Conservation (phyloP, 2,888 invertebrate genomes). For the Drosophila meridionalis region DNA sequence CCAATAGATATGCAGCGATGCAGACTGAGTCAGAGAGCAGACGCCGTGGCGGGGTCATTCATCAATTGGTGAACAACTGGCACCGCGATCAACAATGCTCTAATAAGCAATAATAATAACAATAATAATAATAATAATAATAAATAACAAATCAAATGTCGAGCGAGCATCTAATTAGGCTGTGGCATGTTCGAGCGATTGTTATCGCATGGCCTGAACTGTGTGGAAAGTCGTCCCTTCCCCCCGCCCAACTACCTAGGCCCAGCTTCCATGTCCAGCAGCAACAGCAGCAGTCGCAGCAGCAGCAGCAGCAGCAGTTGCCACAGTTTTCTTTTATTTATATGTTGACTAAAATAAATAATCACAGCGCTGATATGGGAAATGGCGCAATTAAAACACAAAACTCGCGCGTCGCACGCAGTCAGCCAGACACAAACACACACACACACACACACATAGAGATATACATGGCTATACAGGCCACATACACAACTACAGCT, state of each 20-base stretch:
- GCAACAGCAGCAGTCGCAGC: slow-evolving; percentile 11
- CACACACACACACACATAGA: slow-evolving; percentile 20
- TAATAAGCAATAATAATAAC: slow-evolving; percentile 34
- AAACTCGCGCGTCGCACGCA: slow-evolving; percentile 44
- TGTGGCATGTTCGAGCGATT: slow-evolving; percentile 34
- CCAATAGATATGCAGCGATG: slow-evolving; percentile 44
- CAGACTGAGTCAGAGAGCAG: slow-evolving; percentile 32
- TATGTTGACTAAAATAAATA: slow-evolving; percentile 75
- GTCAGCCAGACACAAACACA: slow-evolving; percentile 16
- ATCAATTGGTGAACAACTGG: slow-evolving; percentile 61
- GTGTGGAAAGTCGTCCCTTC: slow-evolving; percentile 6
- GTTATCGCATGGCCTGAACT: slow-evolving; percentile 23
- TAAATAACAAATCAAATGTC: slow-evolving; percentile 71
- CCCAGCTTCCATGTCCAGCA: slow-evolving; percentile 13
- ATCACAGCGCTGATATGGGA: slow-evolving; percentile 77
- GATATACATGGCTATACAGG: slow-evolving; percentile 6
- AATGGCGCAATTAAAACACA: slow-evolving; percentile 75
- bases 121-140: slow-evolving; percentile 27
- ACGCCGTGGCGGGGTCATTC: slow-evolving; percentile 62
- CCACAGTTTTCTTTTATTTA: slow-evolving; percentile 52
- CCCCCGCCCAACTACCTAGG: slow-evolving; percentile 4
- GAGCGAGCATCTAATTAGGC: slow-evolving; percentile 64
- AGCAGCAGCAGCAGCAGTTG: slow-evolving; percentile 19
- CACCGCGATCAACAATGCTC: slow-evolving; percentile 21
- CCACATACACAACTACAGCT: slow-evolving; percentile 7